Evolutionary conservation across 2,113 vertebrate genomes (phyloP), one percentile per base, ranked within the genome.

Genomic region (Manacus vitellinus): DNA sequence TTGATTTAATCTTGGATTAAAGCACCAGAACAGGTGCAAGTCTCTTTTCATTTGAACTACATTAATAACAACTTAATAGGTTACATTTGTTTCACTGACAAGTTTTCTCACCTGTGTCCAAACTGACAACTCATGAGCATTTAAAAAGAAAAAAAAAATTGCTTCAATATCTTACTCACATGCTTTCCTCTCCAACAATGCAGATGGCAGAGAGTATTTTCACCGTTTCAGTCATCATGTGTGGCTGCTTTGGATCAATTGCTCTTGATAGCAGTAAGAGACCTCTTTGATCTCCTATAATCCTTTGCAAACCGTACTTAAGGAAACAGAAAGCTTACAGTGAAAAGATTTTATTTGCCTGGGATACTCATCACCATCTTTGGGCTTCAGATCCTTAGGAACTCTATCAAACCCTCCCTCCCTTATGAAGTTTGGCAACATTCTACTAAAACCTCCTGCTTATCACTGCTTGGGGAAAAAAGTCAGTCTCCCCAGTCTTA

Each of bases 221-320:
- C 88, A 99, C 98, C 28, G 98, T 99, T 98, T 99, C 99, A 1
- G 99, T 99, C 99, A 99, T 99, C 99, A 99, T 99, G 94, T 96
- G 98, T 35, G 99, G 98, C 71, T 99, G 99, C 95, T 98, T 99
- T 77, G 99, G 99, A 97, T 99, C 99, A 89, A 99, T 98, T 9
- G 99, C 99, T 97, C 99, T 98, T 39, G 99, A 98, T 94, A 99
- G 85, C 43, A 99, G 95, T 74, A 99, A 95, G 39, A 99, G 98
- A 91, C 99, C 98, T 82, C 99, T 98, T 92, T 99, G 99, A 83
- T 99, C 99, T 90, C 98, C 99, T 71, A 99, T 86, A 96, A 99
- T 99, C 95, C 99, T 99, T 98, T 99, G 98, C 93, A 99, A 96
- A 73, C 99, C 99, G 87, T 99, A 99, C 99, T 99, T 72, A 8